A percentile compares a stretch with the other conserved stretches of the same genome.
These are phyloP conservation scores for Sparidentex hasta DNA, from an alignment of 2,797 vertebrate species.

Conservation along the genomic window DNA sequence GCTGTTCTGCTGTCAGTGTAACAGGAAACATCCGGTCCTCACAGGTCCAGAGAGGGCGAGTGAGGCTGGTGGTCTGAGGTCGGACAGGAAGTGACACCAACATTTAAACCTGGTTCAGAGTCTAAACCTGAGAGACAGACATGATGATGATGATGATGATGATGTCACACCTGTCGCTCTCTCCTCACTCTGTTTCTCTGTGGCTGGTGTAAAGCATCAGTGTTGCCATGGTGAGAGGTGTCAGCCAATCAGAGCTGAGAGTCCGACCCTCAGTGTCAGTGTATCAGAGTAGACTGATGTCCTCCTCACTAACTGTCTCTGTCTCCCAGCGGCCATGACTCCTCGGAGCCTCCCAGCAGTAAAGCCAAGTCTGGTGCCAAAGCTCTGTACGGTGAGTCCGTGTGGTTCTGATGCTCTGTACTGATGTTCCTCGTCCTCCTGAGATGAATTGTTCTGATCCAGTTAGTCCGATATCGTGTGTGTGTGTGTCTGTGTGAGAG, in stretches of 20 bases:
- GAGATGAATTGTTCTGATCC: too few species aligned
- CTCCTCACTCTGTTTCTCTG: too few species aligned
- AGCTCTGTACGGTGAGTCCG: slow-evolving; percentile 79
- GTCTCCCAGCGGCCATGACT: slow-evolving; percentile 73
- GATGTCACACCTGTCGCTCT: too few species aligned
- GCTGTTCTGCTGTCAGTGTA: background rate
- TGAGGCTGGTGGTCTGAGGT: slow-evolving; percentile 4
- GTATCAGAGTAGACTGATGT: too few species aligned
- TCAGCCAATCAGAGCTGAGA: too few species aligned
- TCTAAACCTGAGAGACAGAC: too few species aligned
- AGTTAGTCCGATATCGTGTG: background rate
- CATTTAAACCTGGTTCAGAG: background rate
- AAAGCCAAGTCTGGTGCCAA: slow-evolving; percentile 78
- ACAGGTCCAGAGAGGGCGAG: background rate
- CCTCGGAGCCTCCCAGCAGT: slow-evolving; percentile 64
- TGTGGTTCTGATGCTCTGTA: background rate
- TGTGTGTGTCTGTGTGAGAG: background rate
- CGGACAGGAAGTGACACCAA: background rate
- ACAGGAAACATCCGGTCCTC: slow-evolving; percentile 14
- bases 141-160: too few species aligned
- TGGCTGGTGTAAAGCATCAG: too few species aligned
- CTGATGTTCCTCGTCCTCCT: too few species aligned
- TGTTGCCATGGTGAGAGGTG: too few species aligned
- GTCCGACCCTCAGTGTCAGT: too few species aligned
- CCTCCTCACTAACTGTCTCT: background rate